These are phyloP conservation scores for Crenichthys baileyi DNA, from an alignment of 2,797 vertebrate genomes.

Conservation along the genomic window DNA sequence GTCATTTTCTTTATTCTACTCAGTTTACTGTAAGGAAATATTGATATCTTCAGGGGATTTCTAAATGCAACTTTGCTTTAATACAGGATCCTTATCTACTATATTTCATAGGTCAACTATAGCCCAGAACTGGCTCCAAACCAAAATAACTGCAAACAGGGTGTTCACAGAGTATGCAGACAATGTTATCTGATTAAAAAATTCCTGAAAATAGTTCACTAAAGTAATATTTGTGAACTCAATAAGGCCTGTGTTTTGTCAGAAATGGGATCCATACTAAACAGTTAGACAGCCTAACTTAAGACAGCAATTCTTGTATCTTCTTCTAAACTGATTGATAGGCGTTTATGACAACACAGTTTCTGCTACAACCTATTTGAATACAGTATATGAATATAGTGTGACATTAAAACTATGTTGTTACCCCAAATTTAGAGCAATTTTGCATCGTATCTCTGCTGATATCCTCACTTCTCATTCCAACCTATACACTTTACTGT, in stretches of 20 bases:
- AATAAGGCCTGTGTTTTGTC: not conserved
- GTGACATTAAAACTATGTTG: not conserved
- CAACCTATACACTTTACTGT: not conserved
- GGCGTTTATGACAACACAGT: not conserved
- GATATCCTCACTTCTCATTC: not conserved
- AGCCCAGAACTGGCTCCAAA: not conserved
- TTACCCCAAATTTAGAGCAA: not conserved
- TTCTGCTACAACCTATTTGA: not conserved
- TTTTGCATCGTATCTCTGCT: not conserved
- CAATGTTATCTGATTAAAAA: not conserved
- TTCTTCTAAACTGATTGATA: not conserved
- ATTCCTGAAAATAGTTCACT: not conserved
- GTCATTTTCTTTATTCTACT: no score
- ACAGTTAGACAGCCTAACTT: not conserved
- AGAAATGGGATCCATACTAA: not conserved
- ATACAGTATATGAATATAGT: not conserved
- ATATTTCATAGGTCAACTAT: not conserved
- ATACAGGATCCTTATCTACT: not conserved
- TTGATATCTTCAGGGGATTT: not conserved
- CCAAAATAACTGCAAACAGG: not conserved
- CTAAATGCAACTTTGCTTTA: not conserved
- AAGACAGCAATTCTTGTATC: not conserved
- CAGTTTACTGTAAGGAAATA: not conserved
- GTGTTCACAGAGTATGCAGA: not conserved
- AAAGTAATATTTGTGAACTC: not conserved